Evolutionary conservation across 2,888 invertebrate species (phyloP).

Genomic region (Trachelus stipa): DNA sequence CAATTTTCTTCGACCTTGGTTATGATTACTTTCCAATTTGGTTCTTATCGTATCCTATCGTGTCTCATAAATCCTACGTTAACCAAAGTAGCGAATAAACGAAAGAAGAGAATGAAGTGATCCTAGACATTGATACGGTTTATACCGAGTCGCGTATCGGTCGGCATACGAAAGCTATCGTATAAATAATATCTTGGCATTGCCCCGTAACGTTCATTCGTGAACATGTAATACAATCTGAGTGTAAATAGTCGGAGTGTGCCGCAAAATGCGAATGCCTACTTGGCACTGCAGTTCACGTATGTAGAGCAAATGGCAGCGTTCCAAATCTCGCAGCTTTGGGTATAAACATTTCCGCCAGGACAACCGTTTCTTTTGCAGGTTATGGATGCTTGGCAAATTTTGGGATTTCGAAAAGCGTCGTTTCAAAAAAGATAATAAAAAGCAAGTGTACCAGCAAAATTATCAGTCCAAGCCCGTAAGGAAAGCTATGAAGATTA

Average conservation of each 20-base stretch:
- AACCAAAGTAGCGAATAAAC: neutral
- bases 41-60: neutral
- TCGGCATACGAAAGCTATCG: slow-evolving; percentile 7
- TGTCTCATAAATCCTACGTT: neutral
- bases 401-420: neutral
- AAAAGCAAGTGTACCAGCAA: slow-evolving; percentile 13
- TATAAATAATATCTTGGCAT: slow-evolving; percentile 18
- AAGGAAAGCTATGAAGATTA: neutral
- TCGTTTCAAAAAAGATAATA: slow-evolving; percentile 10
- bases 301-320: slow-evolving; percentile 61
- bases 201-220: slow-evolving; percentile 15
- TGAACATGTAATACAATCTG: slow-evolving; percentile 42
- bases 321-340: slow-evolving; percentile 59
- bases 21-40: neutral
- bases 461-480: neutral
- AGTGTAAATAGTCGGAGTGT: slow-evolving; percentile 51
- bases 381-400: slow-evolving; percentile 35
- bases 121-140: neutral
- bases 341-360: slow-evolving; percentile 57
- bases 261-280: slow-evolving; percentile 46
- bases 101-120: neutral
- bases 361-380: slow-evolving; percentile 35
- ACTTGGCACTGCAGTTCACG: slow-evolving; percentile 52
- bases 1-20: neutral
- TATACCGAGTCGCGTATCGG: neutral